phyloP scores from a whole-genome alignment of 2,797 vertebrate species.

The Pangasius djambal region DNA sequence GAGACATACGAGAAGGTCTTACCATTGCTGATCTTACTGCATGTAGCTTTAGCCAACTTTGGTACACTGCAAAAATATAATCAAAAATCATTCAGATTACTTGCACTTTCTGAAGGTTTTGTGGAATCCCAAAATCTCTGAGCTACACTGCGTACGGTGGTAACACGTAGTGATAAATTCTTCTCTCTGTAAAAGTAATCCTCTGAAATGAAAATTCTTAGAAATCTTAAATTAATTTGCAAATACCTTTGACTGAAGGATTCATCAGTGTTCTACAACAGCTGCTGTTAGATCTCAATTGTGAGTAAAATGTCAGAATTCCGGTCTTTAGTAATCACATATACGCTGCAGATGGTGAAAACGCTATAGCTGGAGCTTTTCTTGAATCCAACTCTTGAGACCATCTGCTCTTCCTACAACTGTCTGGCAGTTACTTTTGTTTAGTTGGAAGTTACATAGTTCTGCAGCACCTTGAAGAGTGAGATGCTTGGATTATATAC shows the following conservation, averaged over 20 bases:
- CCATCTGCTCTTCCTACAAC: background rate
- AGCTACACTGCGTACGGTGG: background rate
- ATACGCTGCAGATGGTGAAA: background rate
- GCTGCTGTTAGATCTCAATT: background rate
- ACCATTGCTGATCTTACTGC: conserved; percentile 22
- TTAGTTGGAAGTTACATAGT: background rate
- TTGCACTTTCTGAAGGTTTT: background rate
- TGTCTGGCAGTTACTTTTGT: background rate
- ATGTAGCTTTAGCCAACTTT: conserved; percentile 11
- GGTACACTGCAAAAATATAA: background rate
- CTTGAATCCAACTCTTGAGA: background rate
- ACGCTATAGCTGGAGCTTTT: background rate
- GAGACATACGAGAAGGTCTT: background rate
- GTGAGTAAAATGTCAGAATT: background rate
- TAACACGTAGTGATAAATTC: background rate
- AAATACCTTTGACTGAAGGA: background rate
- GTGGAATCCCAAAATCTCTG: background rate
- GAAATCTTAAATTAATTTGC: background rate
- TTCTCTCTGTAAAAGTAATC: background rate
- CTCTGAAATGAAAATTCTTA: background rate
- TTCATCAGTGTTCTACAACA: background rate
- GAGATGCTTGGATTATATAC: background rate
- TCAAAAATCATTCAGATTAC: too few species aligned
- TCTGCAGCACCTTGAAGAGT: background rate
- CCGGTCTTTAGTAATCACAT: background rate